Percentiles rank a stretch among this genome's conserved stretches.
Conservation (phyloP, 2,797 vertebrate genomes). For the Pteronotus mesoamericanus region DNA sequence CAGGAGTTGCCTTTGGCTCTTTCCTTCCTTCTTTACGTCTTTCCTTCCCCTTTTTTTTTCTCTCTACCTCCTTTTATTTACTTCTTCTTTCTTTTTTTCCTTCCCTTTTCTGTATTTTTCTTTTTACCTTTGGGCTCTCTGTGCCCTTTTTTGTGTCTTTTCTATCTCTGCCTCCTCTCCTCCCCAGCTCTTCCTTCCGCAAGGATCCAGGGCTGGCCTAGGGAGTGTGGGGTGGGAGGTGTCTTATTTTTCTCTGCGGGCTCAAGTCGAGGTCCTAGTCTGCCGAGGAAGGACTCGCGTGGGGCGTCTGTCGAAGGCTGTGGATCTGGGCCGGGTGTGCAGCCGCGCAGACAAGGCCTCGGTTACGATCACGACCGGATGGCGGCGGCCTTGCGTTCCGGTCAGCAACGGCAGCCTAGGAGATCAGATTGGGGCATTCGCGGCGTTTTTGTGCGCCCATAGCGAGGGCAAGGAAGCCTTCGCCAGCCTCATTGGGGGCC, state of each 20-base stretch:
- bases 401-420: slow-evolving; percentile 88
- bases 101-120: not conserved
- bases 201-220: not conserved
- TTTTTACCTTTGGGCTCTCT: not conserved
- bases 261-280: not conserved
- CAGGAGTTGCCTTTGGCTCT: not conserved
- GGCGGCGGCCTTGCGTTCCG: slow-evolving; percentile 78
- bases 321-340: slow-evolving; percentile 61
- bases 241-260: not conserved
- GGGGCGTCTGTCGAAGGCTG: not conserved
- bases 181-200: not conserved
- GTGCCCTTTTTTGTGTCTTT: not conserved
- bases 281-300: not conserved
- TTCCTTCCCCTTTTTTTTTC: not conserved
- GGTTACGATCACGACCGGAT: slow-evolving; percentile 97
- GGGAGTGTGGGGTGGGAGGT: not conserved
- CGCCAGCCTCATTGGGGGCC: not conserved
- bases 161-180: not conserved
- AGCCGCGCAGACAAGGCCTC: slow-evolving; percentile 89
- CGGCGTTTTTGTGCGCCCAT: slow-evolving; percentile 11
- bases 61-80: not conserved
- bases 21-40: not conserved
- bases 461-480: not conserved
- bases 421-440: slow-evolving; percentile 76
- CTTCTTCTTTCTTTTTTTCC: not conserved